Percentiles rank a stretch among this genome's conserved stretches.
Evolutionary conservation across 1,140 invertebrate species (phyloP).

Genomic region (Steinernema feltiae): DNA sequence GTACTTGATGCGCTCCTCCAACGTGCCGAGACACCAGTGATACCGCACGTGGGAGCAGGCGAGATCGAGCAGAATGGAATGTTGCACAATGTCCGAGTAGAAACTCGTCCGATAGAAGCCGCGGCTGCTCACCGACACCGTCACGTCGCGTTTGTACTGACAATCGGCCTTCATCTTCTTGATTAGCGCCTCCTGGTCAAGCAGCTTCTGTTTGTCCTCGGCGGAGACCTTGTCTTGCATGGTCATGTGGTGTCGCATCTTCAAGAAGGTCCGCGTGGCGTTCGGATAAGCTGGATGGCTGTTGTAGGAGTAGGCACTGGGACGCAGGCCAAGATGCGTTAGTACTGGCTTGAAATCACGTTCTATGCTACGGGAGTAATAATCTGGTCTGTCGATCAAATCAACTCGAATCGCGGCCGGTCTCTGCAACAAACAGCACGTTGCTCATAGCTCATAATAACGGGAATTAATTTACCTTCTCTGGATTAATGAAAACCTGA

Average conservation of each 20-base stretch:
- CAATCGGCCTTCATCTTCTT: constrained; percentile 67
- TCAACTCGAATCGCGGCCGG: constrained; percentile 88
- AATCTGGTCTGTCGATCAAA: constrained; percentile 78
- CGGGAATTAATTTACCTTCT: constrained; percentile 62
- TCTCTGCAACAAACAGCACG: constrained; percentile 63
- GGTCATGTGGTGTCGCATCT: constrained; percentile 84
- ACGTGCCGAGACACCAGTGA: constrained; percentile 76
- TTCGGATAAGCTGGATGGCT: constrained; percentile 76
- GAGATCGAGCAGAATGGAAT: constrained; percentile 87
- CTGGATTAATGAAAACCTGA: constrained; percentile 79
- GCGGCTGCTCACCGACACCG: constrained; percentile 79
- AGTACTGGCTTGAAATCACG: constrained; percentile 68
- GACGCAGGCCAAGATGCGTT: constrained; percentile 88
- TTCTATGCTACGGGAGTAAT: constrained; percentile 20
- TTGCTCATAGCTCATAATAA: neutral
- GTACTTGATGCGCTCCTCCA: constrained; percentile 77
- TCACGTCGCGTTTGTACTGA: constrained; percentile 62
- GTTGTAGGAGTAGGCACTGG: constrained; percentile 86
- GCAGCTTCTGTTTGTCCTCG: constrained; percentile 80
- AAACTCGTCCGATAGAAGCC: constrained; percentile 86
- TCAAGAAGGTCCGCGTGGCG: constrained; percentile 89
- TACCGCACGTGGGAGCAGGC: constrained; percentile 85
- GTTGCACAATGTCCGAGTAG: constrained; percentile 87
- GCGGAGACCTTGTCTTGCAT: constrained; percentile 89
- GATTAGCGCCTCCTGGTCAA: constrained; percentile 71